These are phyloP conservation scores for Ditula angustiorana DNA, from an alignment of 2,888 invertebrate species.

Conservation along the genomic window DNA sequence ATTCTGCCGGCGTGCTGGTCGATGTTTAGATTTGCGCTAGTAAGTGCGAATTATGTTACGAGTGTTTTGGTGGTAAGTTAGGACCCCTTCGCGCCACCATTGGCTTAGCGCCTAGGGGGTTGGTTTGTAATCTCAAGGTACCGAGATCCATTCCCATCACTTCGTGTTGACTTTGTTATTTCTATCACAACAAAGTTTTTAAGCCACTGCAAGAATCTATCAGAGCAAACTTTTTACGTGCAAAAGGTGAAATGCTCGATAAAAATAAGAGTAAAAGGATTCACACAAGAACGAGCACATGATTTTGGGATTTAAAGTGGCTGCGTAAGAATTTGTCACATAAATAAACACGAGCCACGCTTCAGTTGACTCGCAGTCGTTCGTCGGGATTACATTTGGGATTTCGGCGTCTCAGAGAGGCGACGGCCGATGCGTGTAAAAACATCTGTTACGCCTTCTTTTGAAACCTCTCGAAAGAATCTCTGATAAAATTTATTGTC, in stretches of 20 bases:
- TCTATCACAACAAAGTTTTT: background rate
- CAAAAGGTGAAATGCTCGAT: constrained; percentile 24
- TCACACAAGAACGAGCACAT: constrained; percentile 63
- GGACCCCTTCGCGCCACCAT: no score
- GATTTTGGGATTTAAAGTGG: constrained; percentile 72
- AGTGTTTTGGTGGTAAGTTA: no score
- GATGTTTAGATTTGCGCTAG: no score
- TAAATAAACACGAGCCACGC: constrained; percentile 81
- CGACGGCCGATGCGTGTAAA: constrained; percentile 72
- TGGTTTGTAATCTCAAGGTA: no score
- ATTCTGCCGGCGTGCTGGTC: no score
- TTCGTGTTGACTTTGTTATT: no score
- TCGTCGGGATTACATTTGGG: constrained; percentile 80
- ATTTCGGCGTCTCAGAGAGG: constrained; percentile 67
- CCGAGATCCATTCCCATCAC: no score
- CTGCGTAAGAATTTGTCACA: constrained; percentile 82
- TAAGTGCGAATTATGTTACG: no score
- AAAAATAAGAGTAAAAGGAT: constrained; percentile 51
- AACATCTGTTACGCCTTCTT: constrained; percentile 81
- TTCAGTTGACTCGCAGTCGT: constrained; percentile 76
- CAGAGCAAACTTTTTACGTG: background rate
- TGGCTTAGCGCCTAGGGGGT: no score
- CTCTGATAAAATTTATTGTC: constrained; percentile 36
- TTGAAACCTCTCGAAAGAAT: constrained; percentile 63
- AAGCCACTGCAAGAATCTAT: background rate